These are phyloP conservation scores for Phoenicopterus ruber DNA, from an alignment of 2,113 vertebrate species.

Conservation along the genomic window DNA sequence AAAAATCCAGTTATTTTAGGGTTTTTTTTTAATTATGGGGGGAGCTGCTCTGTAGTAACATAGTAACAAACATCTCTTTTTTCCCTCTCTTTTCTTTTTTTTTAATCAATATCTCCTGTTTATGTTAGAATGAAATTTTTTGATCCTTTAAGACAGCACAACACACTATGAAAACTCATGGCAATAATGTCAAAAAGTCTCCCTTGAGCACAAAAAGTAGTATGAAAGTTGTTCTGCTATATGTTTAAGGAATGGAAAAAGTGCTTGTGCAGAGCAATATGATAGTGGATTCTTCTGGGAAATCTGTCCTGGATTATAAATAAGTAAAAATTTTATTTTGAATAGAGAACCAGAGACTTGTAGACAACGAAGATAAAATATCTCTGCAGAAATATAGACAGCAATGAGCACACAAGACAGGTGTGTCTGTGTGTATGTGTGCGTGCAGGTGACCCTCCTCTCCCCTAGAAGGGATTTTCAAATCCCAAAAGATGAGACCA, in stretches of 20 bases:
- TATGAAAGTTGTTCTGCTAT: background rate
- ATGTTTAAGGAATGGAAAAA: background rate
- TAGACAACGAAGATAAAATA: background rate
- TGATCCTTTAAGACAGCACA: background rate
- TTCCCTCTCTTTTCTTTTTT: fast-evolving
- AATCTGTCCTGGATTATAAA: background rate
- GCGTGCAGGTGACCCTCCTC: fast-evolving
- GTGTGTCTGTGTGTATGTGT: background rate
- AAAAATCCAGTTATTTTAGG: background rate
- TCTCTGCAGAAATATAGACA: background rate
- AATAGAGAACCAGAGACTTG: background rate
- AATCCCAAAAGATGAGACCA: background rate
- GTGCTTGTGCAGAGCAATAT: background rate
- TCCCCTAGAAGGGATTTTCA: background rate
- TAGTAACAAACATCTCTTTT: background rate
- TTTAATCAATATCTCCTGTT: background rate
- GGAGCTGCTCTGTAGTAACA: background rate
- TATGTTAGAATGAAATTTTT: background rate
- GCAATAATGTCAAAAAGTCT: background rate
- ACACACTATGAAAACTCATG: background rate
- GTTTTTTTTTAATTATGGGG: background rate
- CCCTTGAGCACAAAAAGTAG: background rate
- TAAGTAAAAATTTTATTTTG: background rate
- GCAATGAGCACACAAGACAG: background rate
- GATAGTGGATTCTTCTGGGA: background rate